Evolutionary conservation across 2,797 vertebrate species (phyloP).

Genomic region (Centroberyx gerrardi): DNA sequence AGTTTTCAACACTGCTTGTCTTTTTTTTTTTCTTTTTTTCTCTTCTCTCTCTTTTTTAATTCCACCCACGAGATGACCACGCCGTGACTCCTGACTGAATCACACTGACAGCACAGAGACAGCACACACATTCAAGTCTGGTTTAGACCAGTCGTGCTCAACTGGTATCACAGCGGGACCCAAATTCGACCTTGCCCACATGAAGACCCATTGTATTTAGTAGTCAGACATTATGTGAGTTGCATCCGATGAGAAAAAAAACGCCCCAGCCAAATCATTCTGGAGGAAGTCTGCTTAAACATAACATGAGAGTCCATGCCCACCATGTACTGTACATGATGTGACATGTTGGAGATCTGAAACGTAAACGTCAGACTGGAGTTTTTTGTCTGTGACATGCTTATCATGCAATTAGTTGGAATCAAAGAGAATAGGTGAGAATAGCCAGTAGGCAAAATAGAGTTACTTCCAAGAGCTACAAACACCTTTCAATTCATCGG

Average conservation of each 20-base stretch:
- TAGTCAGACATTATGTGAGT: background rate
- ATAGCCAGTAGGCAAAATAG: background rate
- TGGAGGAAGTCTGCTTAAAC: no score
- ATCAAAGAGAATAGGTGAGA: background rate
- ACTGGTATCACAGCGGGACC: slow-evolving; percentile 27
- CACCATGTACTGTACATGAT: background rate
- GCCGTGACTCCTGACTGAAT: slow-evolving; percentile 55
- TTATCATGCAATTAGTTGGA: background rate
- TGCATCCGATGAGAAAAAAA: background rate
- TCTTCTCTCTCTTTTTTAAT: slow-evolving; percentile 28
- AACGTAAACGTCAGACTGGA: background rate
- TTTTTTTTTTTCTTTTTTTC: slow-evolving; percentile 30
- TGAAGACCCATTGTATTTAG: background rate
- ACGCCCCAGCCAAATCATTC: background rate
- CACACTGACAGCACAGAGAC: slow-evolving; percentile 49
- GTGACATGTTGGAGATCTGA: background rate
- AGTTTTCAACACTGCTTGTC: slow-evolving; percentile 47
- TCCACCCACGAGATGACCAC: slow-evolving; percentile 63
- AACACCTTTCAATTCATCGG: background rate
- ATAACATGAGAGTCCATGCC: no score
- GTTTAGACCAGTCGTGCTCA: slow-evolving; percentile 45
- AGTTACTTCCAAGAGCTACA: background rate
- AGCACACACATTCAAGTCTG: slow-evolving; percentile 45
- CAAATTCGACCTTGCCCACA: slow-evolving; percentile 41
- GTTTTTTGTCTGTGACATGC: background rate